A percentile compares a stretch with the other conserved stretches of the same genome.
Conservation (phyloP, 2,797 vertebrate species). For the Anableps anableps region DNA sequence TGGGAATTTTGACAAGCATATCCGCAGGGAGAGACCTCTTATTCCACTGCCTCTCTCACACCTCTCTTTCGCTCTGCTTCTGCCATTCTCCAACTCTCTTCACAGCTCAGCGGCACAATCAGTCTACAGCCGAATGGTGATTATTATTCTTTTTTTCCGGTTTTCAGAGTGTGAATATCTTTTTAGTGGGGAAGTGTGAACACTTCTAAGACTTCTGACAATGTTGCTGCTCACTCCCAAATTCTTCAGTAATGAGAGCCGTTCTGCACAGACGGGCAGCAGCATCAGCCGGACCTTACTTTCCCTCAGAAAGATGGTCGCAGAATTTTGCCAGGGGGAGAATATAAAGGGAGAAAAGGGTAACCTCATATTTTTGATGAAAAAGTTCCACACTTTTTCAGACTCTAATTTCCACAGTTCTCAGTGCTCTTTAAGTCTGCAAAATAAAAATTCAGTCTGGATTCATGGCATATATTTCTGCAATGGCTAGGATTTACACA, state of each 20-base stretch:
- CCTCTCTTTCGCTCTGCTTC: slow-evolving; percentile 32
- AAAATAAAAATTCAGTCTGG: neutral
- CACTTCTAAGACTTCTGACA: slow-evolving; percentile 42
- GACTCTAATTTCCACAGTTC: neutral
- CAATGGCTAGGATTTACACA: neutral
- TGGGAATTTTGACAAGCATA: slow-evolving; percentile 74
- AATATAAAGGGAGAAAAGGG: slow-evolving; percentile 14
- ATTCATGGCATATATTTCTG: neutral
- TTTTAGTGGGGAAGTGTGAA: slow-evolving; percentile 26
- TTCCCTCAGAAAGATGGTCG: slow-evolving; percentile 41
- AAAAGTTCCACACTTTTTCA: neutral
- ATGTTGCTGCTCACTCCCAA: slow-evolving; percentile 40
- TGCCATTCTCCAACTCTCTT: slow-evolving; percentile 32
- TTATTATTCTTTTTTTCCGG: slow-evolving; percentile 25
- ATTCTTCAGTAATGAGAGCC: slow-evolving; percentile 44
- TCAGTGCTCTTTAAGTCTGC: neutral
- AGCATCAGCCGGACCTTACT: slow-evolving; percentile 29
- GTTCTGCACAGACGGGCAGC: slow-evolving; percentile 22
- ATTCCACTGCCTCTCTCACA: slow-evolving; percentile 21
- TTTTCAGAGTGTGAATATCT: slow-evolving; percentile 30
- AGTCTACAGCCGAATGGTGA: slow-evolving; percentile 24
- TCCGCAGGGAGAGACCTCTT: slow-evolving; percentile 66
- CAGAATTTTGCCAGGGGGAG: slow-evolving; percentile 30
- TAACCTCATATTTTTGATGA: neutral
- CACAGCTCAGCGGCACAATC: slow-evolving; percentile 35